Conservation (phyloP, 1,140 invertebrate genomes). For the Drosophila subpulchrella region DNA sequence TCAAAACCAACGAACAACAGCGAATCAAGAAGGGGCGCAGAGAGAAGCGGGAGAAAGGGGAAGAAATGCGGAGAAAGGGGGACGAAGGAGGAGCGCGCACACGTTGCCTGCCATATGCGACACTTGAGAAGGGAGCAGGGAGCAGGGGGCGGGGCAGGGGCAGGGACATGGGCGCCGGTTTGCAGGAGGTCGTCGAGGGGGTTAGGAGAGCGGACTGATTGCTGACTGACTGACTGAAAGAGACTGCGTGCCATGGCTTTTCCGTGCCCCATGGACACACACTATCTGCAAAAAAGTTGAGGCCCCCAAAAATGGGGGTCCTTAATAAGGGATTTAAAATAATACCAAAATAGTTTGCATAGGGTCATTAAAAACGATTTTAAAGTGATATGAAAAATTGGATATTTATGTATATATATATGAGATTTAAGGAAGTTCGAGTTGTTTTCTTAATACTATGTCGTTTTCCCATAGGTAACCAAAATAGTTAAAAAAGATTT, state of each 20-base stretch:
- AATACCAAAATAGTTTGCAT: background rate
- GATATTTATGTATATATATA: too few species aligned
- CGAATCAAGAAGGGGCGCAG: conserved; percentile 7
- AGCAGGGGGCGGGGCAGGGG: background rate
- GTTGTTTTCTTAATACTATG: too few species aligned
- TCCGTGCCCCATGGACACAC: conserved; percentile 23
- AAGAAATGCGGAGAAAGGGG: conserved; percentile 1
- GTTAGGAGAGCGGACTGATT: conserved; percentile 28
- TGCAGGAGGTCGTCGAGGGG: background rate
- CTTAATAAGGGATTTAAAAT: background rate
- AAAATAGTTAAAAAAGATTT: too few species aligned
- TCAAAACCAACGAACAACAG: conserved; percentile 42
- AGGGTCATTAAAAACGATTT: too few species aligned
- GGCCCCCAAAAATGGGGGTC: background rate
- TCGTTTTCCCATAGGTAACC: too few species aligned
- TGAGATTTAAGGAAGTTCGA: too few species aligned
- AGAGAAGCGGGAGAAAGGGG: conserved; percentile 4
- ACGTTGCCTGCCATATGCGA: conserved; percentile 69
- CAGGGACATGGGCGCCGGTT: conserved; percentile 2
- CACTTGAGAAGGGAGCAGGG: conserved; percentile 32
- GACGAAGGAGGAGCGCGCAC: conserved; percentile 35
- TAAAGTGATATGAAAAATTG: too few species aligned
- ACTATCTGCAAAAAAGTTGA: conserved; percentile 17
- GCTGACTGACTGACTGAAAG: conserved; percentile 52
- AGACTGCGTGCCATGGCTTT: conserved; percentile 19